These are phyloP conservation scores for Spatulosminthurus flaviceps DNA, from an alignment of 2,888 invertebrate species.

Conservation along the genomic window DNA sequence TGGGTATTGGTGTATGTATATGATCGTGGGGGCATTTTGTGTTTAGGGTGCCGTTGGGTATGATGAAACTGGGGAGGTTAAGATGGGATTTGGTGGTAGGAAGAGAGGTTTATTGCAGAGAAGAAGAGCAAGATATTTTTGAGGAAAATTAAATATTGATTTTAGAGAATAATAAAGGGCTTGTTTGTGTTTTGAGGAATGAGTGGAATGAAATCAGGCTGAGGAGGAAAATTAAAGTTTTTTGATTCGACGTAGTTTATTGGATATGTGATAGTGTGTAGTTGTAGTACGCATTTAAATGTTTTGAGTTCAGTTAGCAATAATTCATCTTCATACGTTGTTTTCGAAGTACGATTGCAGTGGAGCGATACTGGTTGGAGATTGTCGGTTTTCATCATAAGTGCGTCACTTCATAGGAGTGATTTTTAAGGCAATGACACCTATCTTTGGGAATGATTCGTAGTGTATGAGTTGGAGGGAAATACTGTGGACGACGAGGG, in stretches of 20 bases:
- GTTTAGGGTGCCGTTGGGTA: neutral
- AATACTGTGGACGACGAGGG: neutral
- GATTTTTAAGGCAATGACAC: constrained; percentile 22
- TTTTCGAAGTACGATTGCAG: neutral
- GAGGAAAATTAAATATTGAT: constrained; percentile 1
- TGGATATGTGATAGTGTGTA: too few relatives aligned
- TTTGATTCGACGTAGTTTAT: neutral
- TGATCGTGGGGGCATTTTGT: too few relatives aligned
- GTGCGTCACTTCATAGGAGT: neutral
- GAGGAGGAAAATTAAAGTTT: neutral
- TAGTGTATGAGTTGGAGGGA: neutral
- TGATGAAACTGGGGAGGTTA: neutral
- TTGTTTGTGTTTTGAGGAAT: too few relatives aligned
- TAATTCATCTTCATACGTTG: neutral
- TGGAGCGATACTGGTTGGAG: neutral
- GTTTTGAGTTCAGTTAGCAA: neutral
- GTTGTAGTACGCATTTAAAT: too few relatives aligned
- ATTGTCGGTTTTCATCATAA: constrained; percentile 3
- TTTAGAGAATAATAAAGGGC: neutral
- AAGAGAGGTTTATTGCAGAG: neutral
- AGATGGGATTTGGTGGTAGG: neutral
- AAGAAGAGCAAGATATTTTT: neutral
- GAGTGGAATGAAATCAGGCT: neutral
- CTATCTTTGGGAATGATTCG: neutral
- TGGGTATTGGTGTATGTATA: too few relatives aligned